Conservation (phyloP, 2,888 invertebrate species). For the Cerastis rubricosa region DNA sequence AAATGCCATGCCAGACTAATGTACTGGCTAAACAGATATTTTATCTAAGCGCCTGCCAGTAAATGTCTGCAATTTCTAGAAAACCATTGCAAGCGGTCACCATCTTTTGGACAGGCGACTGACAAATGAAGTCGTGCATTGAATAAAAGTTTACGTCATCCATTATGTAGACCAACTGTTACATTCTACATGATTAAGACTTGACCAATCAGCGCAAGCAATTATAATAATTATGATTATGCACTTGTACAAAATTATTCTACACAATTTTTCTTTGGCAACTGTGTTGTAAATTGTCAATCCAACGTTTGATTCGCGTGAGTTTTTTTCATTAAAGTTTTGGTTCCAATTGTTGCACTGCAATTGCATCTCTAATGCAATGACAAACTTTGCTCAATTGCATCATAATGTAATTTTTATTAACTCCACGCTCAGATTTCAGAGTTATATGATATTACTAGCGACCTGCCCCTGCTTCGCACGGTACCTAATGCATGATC, state of each 20-base stretch:
- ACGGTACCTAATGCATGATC: too few relatives aligned
- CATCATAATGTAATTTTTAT: not conserved
- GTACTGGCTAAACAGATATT: not conserved
- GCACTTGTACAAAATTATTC: too few relatives aligned
- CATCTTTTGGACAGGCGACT: not conserved
- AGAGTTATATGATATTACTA: too few relatives aligned
- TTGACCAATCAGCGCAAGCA: too few relatives aligned
- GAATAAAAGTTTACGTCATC: not conserved
- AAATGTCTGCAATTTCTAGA: not conserved
- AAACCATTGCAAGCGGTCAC: not conserved
- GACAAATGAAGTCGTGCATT: not conserved
- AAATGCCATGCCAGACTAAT: not conserved
- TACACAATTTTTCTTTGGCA: too few relatives aligned
- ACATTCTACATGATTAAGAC: not conserved
- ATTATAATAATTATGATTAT: too few relatives aligned
- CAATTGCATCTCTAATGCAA: not conserved
- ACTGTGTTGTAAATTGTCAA: not conserved
- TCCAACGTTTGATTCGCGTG: not conserved
- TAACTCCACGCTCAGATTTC: not conserved
- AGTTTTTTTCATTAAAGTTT: not conserved
- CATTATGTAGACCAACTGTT: not conserved
- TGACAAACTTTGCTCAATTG: not conserved
- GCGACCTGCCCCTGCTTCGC: too few relatives aligned
- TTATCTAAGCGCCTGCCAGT: conserved; percentile 13
- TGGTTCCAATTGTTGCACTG: not conserved